Evolutionary conservation across 1,140 invertebrate species (phyloP).

Genomic region (Bombus confusus): DNA sequence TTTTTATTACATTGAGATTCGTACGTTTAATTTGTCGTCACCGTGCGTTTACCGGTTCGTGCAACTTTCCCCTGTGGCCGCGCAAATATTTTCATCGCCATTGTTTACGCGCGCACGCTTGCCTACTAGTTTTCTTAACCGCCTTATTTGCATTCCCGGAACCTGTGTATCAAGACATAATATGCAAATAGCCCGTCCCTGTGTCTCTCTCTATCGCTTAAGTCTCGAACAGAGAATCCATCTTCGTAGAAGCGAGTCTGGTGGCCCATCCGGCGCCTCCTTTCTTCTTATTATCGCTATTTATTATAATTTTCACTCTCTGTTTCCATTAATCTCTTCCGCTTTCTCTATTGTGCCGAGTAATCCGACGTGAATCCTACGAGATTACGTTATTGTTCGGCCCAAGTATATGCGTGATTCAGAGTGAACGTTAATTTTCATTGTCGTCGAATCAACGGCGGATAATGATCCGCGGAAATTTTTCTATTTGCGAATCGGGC

Average conservation of each 20-base stretch:
- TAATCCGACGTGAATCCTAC: neutral
- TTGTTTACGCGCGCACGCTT: slow-evolving; percentile 44
- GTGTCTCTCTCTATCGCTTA: neutral
- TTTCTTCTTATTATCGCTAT: slow-evolving; percentile 49
- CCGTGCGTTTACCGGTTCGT: neutral
- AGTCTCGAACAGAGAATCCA: neutral
- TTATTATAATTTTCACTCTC: slow-evolving; percentile 43
- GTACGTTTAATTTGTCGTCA: neutral
- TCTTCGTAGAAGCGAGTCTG: neutral
- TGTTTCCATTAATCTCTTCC: slow-evolving; percentile 53
- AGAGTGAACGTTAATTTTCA: neutral
- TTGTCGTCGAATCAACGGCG: neutral
- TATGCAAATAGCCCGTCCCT: slow-evolving; percentile 41
- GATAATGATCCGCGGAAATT: neutral
- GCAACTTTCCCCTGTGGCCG: slow-evolving; percentile 25
- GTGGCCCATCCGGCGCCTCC: slow-evolving; percentile 36
- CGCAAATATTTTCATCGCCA: slow-evolving; percentile 44
- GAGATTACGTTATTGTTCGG: slow-evolving; percentile 7
- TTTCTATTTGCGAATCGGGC: neutral
- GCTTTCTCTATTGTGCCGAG: slow-evolving; percentile 39
- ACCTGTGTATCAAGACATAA: slow-evolving; percentile 52
- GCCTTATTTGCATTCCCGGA: slow-evolving; percentile 54
- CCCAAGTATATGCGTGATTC: neutral
- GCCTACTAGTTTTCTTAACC: slow-evolving; percentile 55
- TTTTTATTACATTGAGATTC: neutral